Evolutionary conservation across 2,888 invertebrate species (phyloP).

Genomic region (Sesia bembeciformis): DNA sequence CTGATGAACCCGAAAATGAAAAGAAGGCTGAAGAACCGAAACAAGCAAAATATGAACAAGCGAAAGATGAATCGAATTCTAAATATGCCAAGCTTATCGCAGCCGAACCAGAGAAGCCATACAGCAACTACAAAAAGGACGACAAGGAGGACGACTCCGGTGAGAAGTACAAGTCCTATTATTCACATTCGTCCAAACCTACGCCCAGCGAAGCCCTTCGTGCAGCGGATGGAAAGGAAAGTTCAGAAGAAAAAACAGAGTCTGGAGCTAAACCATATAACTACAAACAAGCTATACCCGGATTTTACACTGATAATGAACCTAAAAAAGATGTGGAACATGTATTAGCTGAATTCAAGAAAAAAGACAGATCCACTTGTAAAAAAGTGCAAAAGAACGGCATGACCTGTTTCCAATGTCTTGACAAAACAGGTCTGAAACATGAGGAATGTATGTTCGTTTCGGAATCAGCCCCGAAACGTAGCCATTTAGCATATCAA

Average conservation of each 20-base stretch:
- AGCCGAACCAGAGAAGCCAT: conserved; percentile 30
- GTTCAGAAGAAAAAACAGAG: conserved; percentile 45
- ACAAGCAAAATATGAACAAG: conserved; percentile 42
- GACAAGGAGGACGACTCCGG: conserved; percentile 31
- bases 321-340: conserved; percentile 80
- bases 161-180: conserved; percentile 56
- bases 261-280: conserved; percentile 48
- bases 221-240: conserved; percentile 32
- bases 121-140: conserved; percentile 31
- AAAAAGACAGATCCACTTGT: conserved; percentile 82
- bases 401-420: conserved; percentile 85
- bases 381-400: conserved; percentile 81
- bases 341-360: conserved; percentile 81
- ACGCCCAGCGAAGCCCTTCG: conserved; percentile 51
- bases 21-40: conserved; percentile 49
- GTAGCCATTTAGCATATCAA: conserved; percentile 78
- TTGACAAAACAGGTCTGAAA: conserved; percentile 79
- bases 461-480: conserved; percentile 78
- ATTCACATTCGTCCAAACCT: conserved; percentile 49
- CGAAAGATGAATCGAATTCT: conserved; percentile 29
- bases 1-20: conserved; percentile 58
- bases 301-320: conserved; percentile 68
- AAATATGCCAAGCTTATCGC: conserved; percentile 35
- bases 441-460: conserved; percentile 88
- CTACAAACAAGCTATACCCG: conserved; percentile 61